Evolutionary conservation across 2,888 invertebrate species (phyloP).

Genomic region (Aradus depressus): DNA sequence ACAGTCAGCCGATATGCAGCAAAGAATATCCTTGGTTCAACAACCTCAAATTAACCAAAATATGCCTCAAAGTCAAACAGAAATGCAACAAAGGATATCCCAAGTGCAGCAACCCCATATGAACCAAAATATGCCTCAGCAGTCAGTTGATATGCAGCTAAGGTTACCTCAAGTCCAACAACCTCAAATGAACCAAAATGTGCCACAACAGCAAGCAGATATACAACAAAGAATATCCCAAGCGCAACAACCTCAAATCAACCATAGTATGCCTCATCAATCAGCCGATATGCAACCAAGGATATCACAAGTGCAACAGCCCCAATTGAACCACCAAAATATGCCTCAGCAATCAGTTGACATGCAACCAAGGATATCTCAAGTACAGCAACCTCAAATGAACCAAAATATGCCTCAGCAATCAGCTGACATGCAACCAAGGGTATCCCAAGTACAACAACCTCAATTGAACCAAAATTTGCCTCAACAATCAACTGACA

Average conservation of each 20-base stretch:
- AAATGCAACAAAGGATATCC: slow-evolving; percentile 9
- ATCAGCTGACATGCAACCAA: slow-evolving; percentile 16
- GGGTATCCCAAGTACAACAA: slow-evolving; percentile 23
- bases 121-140: slow-evolving; percentile 36
- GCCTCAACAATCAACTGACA: not conserved
- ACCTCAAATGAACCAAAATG: no score
- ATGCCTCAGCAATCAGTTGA: not conserved
- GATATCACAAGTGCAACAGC: slow-evolving; percentile 10
- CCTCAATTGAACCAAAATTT: no score
- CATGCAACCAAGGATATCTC: slow-evolving; percentile 21
- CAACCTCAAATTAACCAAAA: slow-evolving; percentile 35
- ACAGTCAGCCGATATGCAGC: slow-evolving; percentile 3
- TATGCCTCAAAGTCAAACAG: slow-evolving; percentile 31
- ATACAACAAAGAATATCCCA: no score
- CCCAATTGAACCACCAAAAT: slow-evolving; percentile 33
- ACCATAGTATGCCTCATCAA: no score
- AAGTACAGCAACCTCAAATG: slow-evolving; percentile 14
- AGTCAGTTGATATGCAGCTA: slow-evolving; percentile 5
- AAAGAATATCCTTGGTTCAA: slow-evolving; percentile 10
- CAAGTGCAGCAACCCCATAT: slow-evolving; percentile 29
- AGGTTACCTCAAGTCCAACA: not conserved
- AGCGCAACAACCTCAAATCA: no score
- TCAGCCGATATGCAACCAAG: no score
- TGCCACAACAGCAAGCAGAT: no score
- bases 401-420: slow-evolving; percentile 3